Evolutionary conservation across 2,113 vertebrate genomes (phyloP).

Genomic region (Empidonax traillii): DNA sequence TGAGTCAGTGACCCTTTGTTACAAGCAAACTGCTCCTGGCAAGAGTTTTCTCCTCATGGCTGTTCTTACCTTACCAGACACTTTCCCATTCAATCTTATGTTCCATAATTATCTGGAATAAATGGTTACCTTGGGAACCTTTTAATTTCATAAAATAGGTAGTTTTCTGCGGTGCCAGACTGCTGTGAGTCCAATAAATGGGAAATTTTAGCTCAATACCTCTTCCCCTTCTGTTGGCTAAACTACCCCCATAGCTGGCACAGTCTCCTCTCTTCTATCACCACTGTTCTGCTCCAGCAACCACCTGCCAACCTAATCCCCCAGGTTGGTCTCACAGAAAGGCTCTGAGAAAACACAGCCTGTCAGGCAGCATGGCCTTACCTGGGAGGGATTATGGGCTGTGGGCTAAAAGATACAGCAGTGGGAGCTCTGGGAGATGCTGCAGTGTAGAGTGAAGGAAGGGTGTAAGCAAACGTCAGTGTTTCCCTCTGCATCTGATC

Average conservation of each 20-base stretch:
- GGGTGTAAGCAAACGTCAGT: accelerated
- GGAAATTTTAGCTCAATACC: not conserved
- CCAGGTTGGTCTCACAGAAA: not conserved
- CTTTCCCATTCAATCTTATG: not conserved
- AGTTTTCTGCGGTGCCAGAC: not conserved
- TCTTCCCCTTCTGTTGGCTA: not conserved
- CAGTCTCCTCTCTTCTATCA: not conserved
- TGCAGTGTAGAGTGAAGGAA: not conserved
- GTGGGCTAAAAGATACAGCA: not conserved
- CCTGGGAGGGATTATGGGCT: not conserved
- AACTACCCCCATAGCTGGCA: not conserved
- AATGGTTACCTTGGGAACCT: not conserved
- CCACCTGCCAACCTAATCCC: not conserved
- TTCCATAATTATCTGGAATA: not conserved
- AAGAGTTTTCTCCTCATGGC: not conserved
- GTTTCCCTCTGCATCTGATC: not conserved
- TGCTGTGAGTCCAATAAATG: not conserved
- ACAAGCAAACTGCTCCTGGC: not conserved
- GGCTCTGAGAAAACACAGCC: not conserved
- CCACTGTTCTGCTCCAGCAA: not conserved
- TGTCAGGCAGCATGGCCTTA: accelerated
- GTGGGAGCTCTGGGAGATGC: not conserved
- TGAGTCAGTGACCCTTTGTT: not conserved
- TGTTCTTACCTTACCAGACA: not conserved
- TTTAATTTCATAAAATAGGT: not conserved